phyloP scores from a whole-genome alignment of 2,113 vertebrate genomes.

The Grallaria varia region DNA sequence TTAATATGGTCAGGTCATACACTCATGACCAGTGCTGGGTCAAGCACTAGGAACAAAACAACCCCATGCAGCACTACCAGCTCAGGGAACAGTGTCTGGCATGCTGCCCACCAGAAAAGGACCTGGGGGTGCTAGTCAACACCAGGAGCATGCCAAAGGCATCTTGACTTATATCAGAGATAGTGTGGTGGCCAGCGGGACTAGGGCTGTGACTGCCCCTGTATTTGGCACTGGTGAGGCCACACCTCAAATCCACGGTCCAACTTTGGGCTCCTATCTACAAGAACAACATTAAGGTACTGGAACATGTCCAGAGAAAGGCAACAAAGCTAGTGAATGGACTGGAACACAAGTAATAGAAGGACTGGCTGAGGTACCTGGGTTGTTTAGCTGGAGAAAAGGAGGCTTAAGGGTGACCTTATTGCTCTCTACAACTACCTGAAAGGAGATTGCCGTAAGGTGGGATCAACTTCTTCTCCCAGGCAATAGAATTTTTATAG shows the following conservation, averaged over 20 bases:
- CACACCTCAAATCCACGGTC: not conserved
- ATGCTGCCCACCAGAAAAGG: not conserved
- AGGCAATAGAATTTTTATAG: not conserved
- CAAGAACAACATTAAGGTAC: not conserved
- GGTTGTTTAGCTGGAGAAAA: not conserved
- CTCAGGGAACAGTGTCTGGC: not conserved
- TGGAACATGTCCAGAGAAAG: not conserved
- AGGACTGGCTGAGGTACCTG: not conserved
- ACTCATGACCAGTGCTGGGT: not conserved
- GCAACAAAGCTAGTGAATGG: not conserved
- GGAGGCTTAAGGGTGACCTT: not conserved
- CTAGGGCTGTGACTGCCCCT: not conserved
- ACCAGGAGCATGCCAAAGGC: too few species aligned
- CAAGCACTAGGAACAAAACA: not conserved
- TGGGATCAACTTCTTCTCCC: rapidly evolving
- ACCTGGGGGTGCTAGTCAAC: rapidly evolving
- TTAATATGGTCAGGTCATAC: not conserved
- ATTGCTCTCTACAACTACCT: not conserved
- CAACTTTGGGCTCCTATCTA: not conserved
- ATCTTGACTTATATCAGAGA: not conserved
- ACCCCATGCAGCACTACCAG: not conserved
- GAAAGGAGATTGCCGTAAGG: not conserved
- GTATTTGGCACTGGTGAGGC: not conserved
- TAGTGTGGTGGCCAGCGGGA: not conserved
- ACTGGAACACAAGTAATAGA: not conserved